Evolutionary conservation across 2,888 invertebrate species (phyloP).

Genomic region (Trisateles emortualis): DNA sequence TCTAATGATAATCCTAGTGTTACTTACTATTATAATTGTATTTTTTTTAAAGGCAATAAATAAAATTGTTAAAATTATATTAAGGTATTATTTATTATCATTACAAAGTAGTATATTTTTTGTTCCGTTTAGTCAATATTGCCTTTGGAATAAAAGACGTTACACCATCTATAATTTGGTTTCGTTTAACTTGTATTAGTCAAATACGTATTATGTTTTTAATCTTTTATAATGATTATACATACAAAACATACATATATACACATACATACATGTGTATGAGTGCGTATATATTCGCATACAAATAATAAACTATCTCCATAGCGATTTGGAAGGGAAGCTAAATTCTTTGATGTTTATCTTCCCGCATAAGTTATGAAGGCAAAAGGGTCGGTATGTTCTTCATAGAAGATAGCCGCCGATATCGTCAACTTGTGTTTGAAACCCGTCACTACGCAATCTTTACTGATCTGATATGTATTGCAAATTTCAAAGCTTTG

Average conservation of each 20-base stretch:
- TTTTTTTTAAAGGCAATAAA: too few species aligned
- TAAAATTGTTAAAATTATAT: too few species aligned
- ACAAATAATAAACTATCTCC: slow-evolving; percentile 36
- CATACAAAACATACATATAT: background rate
- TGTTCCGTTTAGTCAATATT: too few species aligned
- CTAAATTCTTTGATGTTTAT: slow-evolving; percentile 48
- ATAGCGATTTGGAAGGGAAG: slow-evolving; percentile 34
- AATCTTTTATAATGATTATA: background rate
- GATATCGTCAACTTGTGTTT: slow-evolving; percentile 38
- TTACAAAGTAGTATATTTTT: too few species aligned
- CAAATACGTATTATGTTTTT: too few species aligned
- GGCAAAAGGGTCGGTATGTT: slow-evolving; percentile 34
- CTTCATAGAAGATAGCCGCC: slow-evolving; percentile 33
- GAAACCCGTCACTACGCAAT: slow-evolving; percentile 28
- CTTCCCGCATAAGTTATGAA: slow-evolving; percentile 47
- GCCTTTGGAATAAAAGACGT: too few species aligned
- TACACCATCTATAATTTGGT: too few species aligned
- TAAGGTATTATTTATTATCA: too few species aligned
- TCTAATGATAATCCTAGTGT: too few species aligned
- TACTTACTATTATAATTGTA: too few species aligned
- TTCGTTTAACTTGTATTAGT: too few species aligned
- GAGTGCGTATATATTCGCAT: slow-evolving; percentile 11
- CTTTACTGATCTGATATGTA: slow-evolving; percentile 33
- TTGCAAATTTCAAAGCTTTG: slow-evolving; percentile 26
- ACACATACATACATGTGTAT: background rate